Evolutionary conservation across 2,888 invertebrate species (phyloP).

Genomic region (Spodoptera exigua): DNA sequence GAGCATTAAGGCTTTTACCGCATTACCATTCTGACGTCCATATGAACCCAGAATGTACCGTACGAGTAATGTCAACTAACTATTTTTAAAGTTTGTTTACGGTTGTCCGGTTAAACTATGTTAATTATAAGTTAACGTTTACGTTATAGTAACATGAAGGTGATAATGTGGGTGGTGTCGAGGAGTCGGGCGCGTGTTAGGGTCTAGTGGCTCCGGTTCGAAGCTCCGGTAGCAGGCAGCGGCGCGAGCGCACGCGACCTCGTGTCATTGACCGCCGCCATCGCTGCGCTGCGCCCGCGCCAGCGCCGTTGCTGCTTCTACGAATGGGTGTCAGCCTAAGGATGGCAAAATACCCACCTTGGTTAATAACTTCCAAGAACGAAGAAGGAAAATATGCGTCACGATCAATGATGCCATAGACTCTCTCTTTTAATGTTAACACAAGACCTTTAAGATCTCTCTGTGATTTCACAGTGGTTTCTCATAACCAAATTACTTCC

Average conservation of each 20-base stretch:
- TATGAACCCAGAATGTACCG: slow-evolving; percentile 2
- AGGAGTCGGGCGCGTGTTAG: slow-evolving; percentile 45
- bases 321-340: slow-evolving; percentile 68
- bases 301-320: slow-evolving; percentile 69
- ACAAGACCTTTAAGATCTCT: slow-evolving; percentile 4
- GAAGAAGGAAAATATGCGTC: slow-evolving; percentile 20
- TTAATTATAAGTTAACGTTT: slow-evolving; percentile 51
- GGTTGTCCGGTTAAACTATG: slow-evolving; percentile 31
- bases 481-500: slow-evolving; percentile 3
- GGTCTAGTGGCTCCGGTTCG: slow-evolving; percentile 51
- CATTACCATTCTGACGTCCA: slow-evolving; percentile 6
- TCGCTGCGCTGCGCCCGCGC: slow-evolving; percentile 62
- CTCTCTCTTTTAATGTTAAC: slow-evolving; percentile 18
- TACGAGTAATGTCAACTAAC: slow-evolving; percentile 1
- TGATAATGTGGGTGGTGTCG: slow-evolving; percentile 51
- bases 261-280: slow-evolving; percentile 81
- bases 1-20: slow-evolving; percentile 12
- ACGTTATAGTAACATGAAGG: slow-evolving; percentile 46
- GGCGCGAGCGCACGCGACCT: slow-evolving; percentile 80
- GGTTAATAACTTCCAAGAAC: slow-evolving; percentile 27
- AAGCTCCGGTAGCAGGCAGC: slow-evolving; percentile 63
- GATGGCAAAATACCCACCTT: slow-evolving; percentile 55
- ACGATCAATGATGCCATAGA: neutral
- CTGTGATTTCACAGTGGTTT: slow-evolving; percentile 14
- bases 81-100: slow-evolving; percentile 37